These are phyloP conservation scores for Eueremaeus valkanovi DNA, from an alignment of 2,888 invertebrate genomes.

Conservation along the genomic window DNA sequence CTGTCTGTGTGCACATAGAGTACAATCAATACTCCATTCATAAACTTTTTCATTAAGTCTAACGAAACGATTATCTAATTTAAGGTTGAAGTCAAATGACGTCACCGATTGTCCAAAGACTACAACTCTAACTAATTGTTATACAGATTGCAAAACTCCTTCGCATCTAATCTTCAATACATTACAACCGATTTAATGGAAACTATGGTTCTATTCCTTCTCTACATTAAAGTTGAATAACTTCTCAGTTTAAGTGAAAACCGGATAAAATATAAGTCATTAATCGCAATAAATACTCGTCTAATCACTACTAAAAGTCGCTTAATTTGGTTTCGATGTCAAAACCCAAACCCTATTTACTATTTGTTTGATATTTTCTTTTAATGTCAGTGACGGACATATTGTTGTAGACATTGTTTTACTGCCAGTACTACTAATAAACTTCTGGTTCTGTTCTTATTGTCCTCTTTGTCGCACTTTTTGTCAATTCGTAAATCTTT, in stretches of 20 bases:
- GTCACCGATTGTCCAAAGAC: slow-evolving; percentile 13
- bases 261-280: not conserved
- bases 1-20: not conserved
- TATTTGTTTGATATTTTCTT: not conserved
- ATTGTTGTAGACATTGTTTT: slow-evolving; percentile 1
- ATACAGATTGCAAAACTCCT: not conserved
- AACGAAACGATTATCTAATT: too few species aligned
- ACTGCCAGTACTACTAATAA: not conserved
- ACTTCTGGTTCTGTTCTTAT: not conserved
- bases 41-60: not conserved
- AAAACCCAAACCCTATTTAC: not conserved
- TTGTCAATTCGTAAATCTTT: not conserved
- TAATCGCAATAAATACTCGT: slow-evolving; percentile 27
- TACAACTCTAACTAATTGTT: slow-evolving; percentile 7
- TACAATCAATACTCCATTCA: not conserved
- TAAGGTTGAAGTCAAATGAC: slow-evolving; percentile 1
- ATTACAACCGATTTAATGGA: not conserved
- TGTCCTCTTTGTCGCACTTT: not conserved
- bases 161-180: not conserved
- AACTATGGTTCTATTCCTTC: not conserved
- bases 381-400: not conserved
- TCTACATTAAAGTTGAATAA: not conserved
- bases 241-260: not conserved
- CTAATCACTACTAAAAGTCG: not conserved
- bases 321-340: not conserved